Percentiles rank a stretch among this genome's conserved stretches.
These are phyloP conservation scores for Melanaphis sacchari DNA, from an alignment of 1,140 invertebrate species.

Conservation along the genomic window DNA sequence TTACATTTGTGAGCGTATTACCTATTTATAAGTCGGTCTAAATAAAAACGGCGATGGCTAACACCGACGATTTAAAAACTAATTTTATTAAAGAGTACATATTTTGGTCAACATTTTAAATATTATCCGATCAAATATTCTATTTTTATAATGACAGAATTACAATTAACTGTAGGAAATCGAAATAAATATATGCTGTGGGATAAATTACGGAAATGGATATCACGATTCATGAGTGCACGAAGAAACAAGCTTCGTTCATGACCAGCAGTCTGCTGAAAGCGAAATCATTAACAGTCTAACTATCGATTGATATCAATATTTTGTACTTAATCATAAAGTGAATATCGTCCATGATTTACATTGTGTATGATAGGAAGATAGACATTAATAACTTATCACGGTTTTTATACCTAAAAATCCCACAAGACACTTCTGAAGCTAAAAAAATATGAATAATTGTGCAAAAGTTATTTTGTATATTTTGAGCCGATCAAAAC, in stretches of 20 bases:
- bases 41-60: background rate
- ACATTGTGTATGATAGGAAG: background rate
- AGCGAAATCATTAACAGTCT: background rate
- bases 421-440: accelerated
- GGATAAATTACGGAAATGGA: background rate
- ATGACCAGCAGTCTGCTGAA: background rate
- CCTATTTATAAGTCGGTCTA: background rate
- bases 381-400: background rate
- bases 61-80: background rate
- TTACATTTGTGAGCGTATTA: too few species aligned
- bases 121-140: background rate
- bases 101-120: background rate
- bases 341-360: too few species aligned
- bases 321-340: background rate
- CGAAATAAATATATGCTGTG: background rate
- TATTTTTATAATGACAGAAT: background rate
- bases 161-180: background rate
- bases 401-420: background rate
- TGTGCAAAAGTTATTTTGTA: background rate
- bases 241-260: background rate
- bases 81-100: background rate
- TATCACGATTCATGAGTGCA: background rate
- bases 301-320: background rate
- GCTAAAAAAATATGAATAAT: background rate
- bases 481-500: background rate